Evolutionary conservation across 2,888 invertebrate genomes (phyloP).

Genomic region (Drepana falcataria): DNA sequence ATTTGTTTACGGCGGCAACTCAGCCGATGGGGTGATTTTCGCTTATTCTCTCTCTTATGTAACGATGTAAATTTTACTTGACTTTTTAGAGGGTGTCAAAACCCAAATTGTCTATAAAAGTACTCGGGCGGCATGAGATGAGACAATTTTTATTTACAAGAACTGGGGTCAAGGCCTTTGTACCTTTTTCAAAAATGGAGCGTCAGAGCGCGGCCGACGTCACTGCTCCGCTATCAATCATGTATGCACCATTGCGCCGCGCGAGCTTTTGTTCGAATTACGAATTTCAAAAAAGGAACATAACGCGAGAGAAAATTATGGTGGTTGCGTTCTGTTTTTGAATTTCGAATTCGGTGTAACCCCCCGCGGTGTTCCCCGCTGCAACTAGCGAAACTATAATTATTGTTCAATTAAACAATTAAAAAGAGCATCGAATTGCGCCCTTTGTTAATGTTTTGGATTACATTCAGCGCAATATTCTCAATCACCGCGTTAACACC

Average conservation of each 20-base stretch:
- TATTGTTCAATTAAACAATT: constrained; percentile 63
- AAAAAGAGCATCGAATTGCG: constrained; percentile 47
- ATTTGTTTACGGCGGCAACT: constrained; percentile 73
- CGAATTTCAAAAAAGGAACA: constrained; percentile 73
- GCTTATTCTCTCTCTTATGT: constrained; percentile 35
- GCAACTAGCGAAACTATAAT: constrained; percentile 36
- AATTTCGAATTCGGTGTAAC: constrained; percentile 47
- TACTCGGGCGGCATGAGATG: constrained; percentile 15
- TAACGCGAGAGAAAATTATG: constrained; percentile 57
- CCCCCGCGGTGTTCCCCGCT: constrained; percentile 51
- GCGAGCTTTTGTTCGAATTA: constrained; percentile 74
- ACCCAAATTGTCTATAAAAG: constrained; percentile 52
- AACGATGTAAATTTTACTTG: constrained; percentile 56
- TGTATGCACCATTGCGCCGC: constrained; percentile 74
- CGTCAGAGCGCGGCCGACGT: constrained; percentile 54
- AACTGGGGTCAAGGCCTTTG: constrained; percentile 66
- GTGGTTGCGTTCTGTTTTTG: constrained; percentile 61
- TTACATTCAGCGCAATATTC: constrained; percentile 6
- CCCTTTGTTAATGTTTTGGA: constrained; percentile 12
- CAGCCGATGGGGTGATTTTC: constrained; percentile 64
- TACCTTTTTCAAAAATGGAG: constrained; percentile 47
- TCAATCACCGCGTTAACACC: background rate
- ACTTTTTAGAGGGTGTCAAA: constrained; percentile 36
- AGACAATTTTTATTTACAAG: constrained; percentile 13
- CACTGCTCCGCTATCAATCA: constrained; percentile 74